Conservation (phyloP, 2,797 vertebrate species). For the Pantherophis vulpinus region DNA sequence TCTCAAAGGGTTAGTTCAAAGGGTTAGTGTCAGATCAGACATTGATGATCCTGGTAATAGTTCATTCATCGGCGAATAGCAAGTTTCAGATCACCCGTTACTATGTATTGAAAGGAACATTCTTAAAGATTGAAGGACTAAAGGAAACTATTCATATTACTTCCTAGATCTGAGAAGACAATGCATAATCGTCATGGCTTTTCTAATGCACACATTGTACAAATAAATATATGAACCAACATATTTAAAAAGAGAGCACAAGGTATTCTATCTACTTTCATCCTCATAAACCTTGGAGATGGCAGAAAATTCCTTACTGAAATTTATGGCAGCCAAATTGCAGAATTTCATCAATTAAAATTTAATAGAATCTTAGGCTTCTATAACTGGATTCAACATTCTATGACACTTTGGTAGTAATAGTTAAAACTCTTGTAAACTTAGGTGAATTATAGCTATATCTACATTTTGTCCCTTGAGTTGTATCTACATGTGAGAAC, state of each 20-base stretch:
- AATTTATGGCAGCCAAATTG: neutral
- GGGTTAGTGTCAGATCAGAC: conserved; percentile 29
- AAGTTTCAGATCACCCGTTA: neutral
- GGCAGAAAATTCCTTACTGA: neutral
- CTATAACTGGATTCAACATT: neutral
- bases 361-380: neutral
- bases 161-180: neutral
- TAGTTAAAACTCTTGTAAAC: neutral
- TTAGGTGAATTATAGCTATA: neutral
- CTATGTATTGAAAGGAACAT: neutral
- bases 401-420: neutral
- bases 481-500: neutral
- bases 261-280: neutral
- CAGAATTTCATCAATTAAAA: neutral
- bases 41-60: conserved; percentile 18
- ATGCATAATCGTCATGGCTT: neutral
- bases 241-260: neutral
- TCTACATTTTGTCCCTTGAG: neutral
- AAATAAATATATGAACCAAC: neutral
- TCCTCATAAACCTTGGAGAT: neutral
- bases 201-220: neutral
- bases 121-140: neutral
- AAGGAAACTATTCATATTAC: neutral
- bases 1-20: conserved; percentile 16
- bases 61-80: neutral